A percentile compares a stretch with the other conserved stretches of the same genome.
Conservation (phyloP, 2,888 invertebrate genomes). For the Ctena decussata region DNA sequence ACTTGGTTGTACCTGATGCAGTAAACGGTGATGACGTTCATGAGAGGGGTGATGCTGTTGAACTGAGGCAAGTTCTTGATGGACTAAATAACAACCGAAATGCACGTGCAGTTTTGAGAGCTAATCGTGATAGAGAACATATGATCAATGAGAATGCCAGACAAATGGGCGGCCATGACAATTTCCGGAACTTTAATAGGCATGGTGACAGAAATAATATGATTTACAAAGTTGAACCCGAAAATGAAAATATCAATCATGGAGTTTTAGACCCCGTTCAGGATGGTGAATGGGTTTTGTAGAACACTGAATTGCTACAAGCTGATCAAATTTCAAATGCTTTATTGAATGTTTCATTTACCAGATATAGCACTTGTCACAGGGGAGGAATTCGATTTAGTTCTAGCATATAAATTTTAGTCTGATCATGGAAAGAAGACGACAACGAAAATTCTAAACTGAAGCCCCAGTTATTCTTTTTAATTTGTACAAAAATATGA, state of each 20-base stretch:
- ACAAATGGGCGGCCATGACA: not conserved
- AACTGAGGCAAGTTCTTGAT: not conserved
- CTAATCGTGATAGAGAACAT: not conserved
- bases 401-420: no score
- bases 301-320: no score
- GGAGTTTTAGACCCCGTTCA: not conserved
- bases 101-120: not conserved
- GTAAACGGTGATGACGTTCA: not conserved
- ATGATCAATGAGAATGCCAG: not conserved
- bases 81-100: not conserved
- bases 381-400: no score
- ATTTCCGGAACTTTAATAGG: not conserved
- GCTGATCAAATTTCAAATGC: no score
- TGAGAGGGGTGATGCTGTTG: not conserved
- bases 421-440: no score
- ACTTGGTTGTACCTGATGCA: not conserved
- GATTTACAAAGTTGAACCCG: not conserved
- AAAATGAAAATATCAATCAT: not conserved
- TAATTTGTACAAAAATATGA: no score
- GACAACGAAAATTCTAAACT: no score
- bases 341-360: no score
- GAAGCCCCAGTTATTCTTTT: no score
- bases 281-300: conserved; percentile 5
- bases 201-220: not conserved
- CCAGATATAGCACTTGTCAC: no score